phyloP scores from a whole-genome alignment of 2,888 invertebrate species.

The Chymomyza fuscimana region DNA sequence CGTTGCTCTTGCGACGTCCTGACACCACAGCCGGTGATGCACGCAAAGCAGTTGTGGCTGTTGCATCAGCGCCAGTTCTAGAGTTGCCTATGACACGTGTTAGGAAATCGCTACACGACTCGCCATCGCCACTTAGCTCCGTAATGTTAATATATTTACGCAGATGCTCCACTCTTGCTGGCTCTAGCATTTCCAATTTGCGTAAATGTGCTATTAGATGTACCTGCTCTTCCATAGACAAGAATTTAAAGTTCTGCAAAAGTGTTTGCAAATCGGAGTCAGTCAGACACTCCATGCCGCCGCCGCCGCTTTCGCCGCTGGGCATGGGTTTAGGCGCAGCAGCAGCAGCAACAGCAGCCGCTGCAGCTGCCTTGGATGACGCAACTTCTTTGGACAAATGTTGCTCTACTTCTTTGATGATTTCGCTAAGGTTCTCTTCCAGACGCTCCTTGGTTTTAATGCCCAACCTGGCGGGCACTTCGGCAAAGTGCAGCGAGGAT shows the following conservation, averaged over 20 bases:
- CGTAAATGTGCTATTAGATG: slow-evolving; percentile 90
- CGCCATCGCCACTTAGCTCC: slow-evolving; percentile 62
- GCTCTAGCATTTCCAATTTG: slow-evolving; percentile 88
- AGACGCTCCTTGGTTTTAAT: slow-evolving; percentile 57
- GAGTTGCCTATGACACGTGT: slow-evolving; percentile 47
- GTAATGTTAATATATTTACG: slow-evolving; percentile 86
- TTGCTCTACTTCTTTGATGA: slow-evolving; percentile 66
- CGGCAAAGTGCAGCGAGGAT: slow-evolving; percentile 34
- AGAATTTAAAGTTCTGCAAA: slow-evolving; percentile 89
- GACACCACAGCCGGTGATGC: background rate
- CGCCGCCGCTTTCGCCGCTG: slow-evolving; percentile 60
- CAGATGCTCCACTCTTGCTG: slow-evolving; percentile 87
- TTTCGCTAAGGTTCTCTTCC: slow-evolving; percentile 61
- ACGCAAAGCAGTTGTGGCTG: slow-evolving; percentile 15
- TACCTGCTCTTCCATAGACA: slow-evolving; percentile 90
- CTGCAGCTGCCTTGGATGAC: slow-evolving; percentile 28
- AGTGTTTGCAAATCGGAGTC: slow-evolving; percentile 90
- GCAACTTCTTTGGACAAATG: slow-evolving; percentile 55
- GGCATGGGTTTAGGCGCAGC: background rate
- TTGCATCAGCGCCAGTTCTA: slow-evolving; percentile 21
- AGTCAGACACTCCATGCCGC: slow-evolving; percentile 87
- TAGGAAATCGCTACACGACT: slow-evolving; percentile 55
- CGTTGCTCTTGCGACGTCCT: slow-evolving; percentile 36
- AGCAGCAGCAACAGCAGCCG: background rate
- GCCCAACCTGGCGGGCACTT: slow-evolving; percentile 29